These are phyloP conservation scores for Monochamus alternatus DNA, from an alignment of 2,888 invertebrate species.

Conservation along the genomic window DNA sequence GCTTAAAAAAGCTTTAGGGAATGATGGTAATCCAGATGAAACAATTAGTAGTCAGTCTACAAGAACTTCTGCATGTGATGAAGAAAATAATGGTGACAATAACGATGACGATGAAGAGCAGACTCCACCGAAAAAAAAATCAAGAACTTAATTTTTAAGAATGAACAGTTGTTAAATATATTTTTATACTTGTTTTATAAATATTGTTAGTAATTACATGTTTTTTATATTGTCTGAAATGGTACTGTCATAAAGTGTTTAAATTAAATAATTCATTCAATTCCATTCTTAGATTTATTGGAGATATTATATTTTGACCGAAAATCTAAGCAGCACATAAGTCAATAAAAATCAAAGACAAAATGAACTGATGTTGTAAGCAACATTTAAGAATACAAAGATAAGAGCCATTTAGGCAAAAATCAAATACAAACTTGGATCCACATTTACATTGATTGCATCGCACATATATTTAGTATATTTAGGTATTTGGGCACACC, in stretches of 20 bases:
- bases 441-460: too few relatives aligned
- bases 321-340: too few relatives aligned
- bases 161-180: not conserved
- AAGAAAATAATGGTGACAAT: conserved; percentile 6
- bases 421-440: too few relatives aligned
- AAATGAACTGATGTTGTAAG: too few relatives aligned
- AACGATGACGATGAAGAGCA: conserved; percentile 33
- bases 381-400: too few relatives aligned
- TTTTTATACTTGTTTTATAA: not conserved
- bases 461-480: too few relatives aligned
- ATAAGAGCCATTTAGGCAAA: too few relatives aligned
- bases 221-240: not conserved
- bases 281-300: not conserved
- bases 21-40: conserved; percentile 37
- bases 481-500: too few relatives aligned
- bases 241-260: not conserved
- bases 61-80: conserved; percentile 33
- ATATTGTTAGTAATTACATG: not conserved
- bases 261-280: not conserved
- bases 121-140: conserved; percentile 53
- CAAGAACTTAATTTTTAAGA: conserved; percentile 33
- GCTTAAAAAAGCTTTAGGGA: conserved; percentile 73
- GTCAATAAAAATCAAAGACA: too few relatives aligned
- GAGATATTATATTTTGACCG: too few relatives aligned
- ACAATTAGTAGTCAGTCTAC: conserved; percentile 38